These are phyloP conservation scores for Drosophila hamatofila DNA, from an alignment of 2,888 invertebrate genomes.

Conservation along the genomic window DNA sequence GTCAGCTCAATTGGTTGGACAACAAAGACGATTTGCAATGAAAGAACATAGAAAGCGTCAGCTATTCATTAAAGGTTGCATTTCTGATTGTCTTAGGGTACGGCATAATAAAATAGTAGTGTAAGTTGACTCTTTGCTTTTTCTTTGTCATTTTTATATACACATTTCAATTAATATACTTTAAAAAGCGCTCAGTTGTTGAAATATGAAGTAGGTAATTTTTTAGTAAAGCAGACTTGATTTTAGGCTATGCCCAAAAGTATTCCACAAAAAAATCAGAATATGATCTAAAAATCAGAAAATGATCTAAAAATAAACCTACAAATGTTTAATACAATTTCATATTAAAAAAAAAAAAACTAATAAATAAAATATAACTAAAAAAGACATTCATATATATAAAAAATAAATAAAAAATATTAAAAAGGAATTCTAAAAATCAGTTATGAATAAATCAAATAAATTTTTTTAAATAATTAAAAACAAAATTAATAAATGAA, in stretches of 20 bases:
- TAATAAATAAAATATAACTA: too few relatives aligned
- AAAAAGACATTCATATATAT: too few relatives aligned
- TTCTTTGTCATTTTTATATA: not conserved
- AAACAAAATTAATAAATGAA: too few relatives aligned
- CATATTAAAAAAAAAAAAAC: too few relatives aligned
- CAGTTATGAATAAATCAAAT: too few relatives aligned
- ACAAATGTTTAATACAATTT: not conserved
- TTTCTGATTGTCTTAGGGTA: not conserved
- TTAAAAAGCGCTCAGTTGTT: not conserved
- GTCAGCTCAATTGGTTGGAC: constrained; percentile 2
- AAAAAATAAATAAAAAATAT: too few relatives aligned
- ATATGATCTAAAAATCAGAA: not conserved
- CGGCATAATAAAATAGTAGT: not conserved
- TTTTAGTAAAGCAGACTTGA: not conserved
- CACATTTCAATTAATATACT: not conserved
- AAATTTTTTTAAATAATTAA: too few relatives aligned
- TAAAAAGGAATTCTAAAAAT: too few relatives aligned
- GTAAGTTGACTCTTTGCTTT: not conserved
- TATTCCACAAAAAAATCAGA: not conserved
- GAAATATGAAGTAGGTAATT: not conserved
- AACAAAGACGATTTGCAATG: not conserved
- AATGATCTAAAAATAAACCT: not conserved
- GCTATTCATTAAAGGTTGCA: constrained; percentile 19
- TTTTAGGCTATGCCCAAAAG: not conserved
- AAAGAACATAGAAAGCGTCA: not conserved